These are phyloP conservation scores for Caenorhabditis briggsae DNA, from an alignment of 1,140 invertebrate genomes.

Conservation along the genomic window DNA sequence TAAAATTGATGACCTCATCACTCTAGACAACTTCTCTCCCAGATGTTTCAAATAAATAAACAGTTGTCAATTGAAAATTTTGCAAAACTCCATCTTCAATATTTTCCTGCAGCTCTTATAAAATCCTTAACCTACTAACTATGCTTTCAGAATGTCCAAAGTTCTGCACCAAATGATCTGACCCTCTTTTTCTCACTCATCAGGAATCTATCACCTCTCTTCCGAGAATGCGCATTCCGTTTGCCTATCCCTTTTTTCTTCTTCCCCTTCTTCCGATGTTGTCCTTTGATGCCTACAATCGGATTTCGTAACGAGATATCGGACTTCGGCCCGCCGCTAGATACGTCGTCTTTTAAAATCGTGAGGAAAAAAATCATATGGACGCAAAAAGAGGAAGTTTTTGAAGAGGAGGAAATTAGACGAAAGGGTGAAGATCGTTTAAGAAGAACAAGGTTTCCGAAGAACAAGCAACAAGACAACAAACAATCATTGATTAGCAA, in stretches of 20 bases:
- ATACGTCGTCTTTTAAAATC: constrained; percentile 13
- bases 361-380: constrained; percentile 2
- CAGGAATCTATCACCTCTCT: background rate
- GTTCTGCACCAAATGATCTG: too few relatives aligned
- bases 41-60: too few relatives aligned
- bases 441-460: background rate
- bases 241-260: background rate
- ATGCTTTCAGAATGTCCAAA: too few relatives aligned
- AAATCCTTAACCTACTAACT: too few relatives aligned
- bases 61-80: too few relatives aligned
- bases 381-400: background rate
- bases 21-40: too few relatives aligned
- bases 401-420: background rate
- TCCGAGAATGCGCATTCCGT: background rate
- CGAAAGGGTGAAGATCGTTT: background rate
- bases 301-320: constrained; percentile 30
- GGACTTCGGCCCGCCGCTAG: background rate
- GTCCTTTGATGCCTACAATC: constrained; percentile 33
- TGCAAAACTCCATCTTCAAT: too few relatives aligned
- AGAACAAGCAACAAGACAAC: too few relatives aligned
- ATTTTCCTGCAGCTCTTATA: too few relatives aligned
- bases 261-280: background rate
- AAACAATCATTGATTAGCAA: background rate
- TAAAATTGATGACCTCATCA: too few relatives aligned
- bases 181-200: too few relatives aligned